These are phyloP conservation scores for Baryphthengus martii DNA, from an alignment of 2,113 vertebrate species.

Conservation along the genomic window DNA sequence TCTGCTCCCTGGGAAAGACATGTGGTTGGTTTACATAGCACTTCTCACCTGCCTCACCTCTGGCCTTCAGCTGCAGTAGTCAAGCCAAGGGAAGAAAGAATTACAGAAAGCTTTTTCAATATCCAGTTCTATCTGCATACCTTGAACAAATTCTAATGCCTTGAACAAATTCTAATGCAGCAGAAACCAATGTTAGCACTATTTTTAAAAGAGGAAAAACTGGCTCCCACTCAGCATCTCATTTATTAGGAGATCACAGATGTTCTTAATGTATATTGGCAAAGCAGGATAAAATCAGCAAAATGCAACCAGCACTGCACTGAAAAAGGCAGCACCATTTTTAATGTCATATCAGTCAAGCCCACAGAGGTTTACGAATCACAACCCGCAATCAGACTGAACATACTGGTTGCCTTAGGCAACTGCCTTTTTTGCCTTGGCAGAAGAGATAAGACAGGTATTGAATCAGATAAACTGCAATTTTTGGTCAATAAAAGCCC, in stretches of 20 bases:
- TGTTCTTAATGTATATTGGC: not conserved
- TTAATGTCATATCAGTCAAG: not conserved
- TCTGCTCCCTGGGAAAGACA: not conserved
- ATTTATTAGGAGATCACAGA: conserved; percentile 1
- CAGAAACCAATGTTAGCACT: not conserved
- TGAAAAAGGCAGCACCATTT: not conserved
- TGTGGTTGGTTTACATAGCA: rapidly evolving
- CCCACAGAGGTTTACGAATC: not conserved
- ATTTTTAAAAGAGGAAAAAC: not conserved
- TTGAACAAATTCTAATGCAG: not conserved
- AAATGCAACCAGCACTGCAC: not conserved
- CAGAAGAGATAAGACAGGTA: not conserved
- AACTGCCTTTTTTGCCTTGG: not conserved
- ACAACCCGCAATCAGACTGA: not conserved
- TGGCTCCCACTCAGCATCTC: not conserved
- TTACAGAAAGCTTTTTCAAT: not conserved
- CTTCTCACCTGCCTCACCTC: not conserved
- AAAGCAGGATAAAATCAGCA: not conserved
- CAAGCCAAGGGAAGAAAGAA: not conserved
- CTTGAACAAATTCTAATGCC: not conserved
- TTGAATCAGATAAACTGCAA: conserved; percentile 14
- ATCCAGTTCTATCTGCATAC: not conserved
- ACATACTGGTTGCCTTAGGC: conserved; percentile 21
- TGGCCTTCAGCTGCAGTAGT: not conserved
- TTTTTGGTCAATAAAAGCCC: not conserved